These are phyloP conservation scores for Holotrichia oblita DNA, from an alignment of 1,140 invertebrate species.

Conservation along the genomic window DNA sequence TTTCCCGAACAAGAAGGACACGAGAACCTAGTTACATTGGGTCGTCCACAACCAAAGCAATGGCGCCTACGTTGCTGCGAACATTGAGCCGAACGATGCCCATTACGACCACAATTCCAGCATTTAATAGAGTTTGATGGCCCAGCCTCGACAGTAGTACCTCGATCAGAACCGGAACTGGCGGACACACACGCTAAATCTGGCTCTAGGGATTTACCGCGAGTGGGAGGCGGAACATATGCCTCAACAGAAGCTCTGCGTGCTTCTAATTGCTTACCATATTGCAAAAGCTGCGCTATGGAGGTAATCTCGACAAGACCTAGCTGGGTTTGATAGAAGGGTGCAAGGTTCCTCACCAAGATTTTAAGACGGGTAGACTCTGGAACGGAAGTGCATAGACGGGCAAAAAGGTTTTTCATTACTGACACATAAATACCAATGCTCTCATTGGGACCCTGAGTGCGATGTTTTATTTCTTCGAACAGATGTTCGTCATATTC, in stretches of 20 bases:
- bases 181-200: not conserved
- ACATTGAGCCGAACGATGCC: not conserved
- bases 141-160: too few species aligned
- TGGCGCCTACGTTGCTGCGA: too few species aligned
- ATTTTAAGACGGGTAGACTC: not conserved
- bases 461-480: not conserved
- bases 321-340: slow-evolving; percentile 12
- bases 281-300: not conserved
- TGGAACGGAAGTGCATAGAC: not conserved
- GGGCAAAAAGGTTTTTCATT: not conserved
- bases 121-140: not conserved
- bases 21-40: too few species aligned
- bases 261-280: not conserved
- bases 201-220: not conserved
- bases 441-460: slow-evolving; percentile 9
- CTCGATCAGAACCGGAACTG: too few species aligned
- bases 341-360: not conserved
- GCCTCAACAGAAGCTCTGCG: not conserved
- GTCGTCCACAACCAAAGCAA: too few species aligned
- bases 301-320: not conserved
- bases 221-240: not conserved
- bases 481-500: slow-evolving; percentile 17
- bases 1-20: too few species aligned
- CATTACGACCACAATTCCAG: not conserved
- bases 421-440: not conserved